phyloP scores from a whole-genome alignment of 1,140 invertebrate species.

The Bombus haemorrhoidalis region DNA sequence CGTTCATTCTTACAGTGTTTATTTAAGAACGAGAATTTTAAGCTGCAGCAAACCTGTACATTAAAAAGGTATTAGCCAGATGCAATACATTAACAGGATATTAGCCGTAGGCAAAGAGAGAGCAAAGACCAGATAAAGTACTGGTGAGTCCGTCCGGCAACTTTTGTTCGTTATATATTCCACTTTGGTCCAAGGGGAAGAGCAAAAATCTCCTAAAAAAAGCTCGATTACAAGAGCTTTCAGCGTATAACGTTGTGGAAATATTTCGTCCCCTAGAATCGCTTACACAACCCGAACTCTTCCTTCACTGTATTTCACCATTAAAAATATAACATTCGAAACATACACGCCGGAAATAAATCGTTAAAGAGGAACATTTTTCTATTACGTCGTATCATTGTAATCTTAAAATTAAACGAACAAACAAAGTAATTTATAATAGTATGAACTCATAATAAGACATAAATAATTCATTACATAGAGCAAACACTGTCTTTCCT shows the following conservation, averaged over 20 bases:
- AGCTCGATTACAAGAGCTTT: slow-evolving; percentile 16
- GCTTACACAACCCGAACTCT: not conserved
- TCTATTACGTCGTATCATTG: no score
- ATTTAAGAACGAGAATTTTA: slow-evolving; percentile 9
- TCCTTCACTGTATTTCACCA: no score
- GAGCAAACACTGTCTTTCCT: not conserved
- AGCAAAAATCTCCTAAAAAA: slow-evolving; percentile 16
- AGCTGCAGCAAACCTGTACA: slow-evolving; percentile 32
- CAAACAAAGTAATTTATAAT: not conserved
- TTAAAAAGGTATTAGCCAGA: slow-evolving; percentile 46
- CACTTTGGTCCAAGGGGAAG: not conserved
- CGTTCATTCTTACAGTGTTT: not conserved
- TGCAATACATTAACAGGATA: slow-evolving; percentile 40
- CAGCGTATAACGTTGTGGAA: not conserved
- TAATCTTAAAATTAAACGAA: not conserved
- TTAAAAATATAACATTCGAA: not conserved
- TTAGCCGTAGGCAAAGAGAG: slow-evolving; percentile 25
- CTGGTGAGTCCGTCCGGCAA: not conserved
- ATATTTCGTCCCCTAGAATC: not conserved
- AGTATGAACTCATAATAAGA: not conserved
- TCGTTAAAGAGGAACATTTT: not conserved
- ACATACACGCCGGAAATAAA: not conserved
- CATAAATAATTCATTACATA: not conserved
- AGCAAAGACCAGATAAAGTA: slow-evolving; percentile 3
- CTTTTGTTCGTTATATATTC: slow-evolving; percentile 19